A percentile compares a stretch with the other conserved stretches of the same genome.
Conservation (phyloP, 2,888 invertebrate genomes). For the Branchipolynoe longqiensis region DNA sequence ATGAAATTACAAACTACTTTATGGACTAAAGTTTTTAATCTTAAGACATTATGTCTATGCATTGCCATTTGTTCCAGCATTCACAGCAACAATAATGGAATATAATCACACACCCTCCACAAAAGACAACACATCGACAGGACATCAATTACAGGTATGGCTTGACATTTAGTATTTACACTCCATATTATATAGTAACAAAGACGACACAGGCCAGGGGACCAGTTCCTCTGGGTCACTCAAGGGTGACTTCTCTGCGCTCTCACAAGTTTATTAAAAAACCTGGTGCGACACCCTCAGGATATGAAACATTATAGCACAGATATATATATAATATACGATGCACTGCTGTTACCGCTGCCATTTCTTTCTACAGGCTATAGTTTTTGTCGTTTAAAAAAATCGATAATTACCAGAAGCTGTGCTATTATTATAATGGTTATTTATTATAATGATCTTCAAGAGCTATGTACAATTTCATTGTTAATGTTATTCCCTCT, state of each 20-base stretch:
- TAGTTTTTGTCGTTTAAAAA: background rate
- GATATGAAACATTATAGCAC: constrained; percentile 22
- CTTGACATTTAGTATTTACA: constrained; percentile 7
- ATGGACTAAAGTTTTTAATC: background rate
- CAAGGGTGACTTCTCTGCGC: background rate
- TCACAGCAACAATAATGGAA: background rate
- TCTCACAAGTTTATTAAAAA: background rate
- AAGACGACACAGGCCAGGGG: background rate
- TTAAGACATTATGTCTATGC: background rate
- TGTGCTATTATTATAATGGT: background rate
- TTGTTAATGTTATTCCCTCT: background rate
- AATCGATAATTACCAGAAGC: background rate
- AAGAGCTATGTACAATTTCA: background rate
- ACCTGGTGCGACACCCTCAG: background rate
- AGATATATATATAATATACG: constrained; percentile 19
- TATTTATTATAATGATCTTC: constrained; percentile 2
- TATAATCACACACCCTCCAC: background rate
- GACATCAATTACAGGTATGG: background rate
- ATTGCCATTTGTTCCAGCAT: background rate
- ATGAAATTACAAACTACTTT: too few relatives aligned
- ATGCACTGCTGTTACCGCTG: constrained; percentile 9
- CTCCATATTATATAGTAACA: background rate
- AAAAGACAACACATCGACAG: too few relatives aligned
- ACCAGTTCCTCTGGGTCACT: background rate
- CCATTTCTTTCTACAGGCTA: constrained; percentile 9